Evolutionary conservation across 2,888 invertebrate genomes (phyloP), one percentile per base, ranked within the genome.

Genomic region (Coremacera marginata): DNA sequence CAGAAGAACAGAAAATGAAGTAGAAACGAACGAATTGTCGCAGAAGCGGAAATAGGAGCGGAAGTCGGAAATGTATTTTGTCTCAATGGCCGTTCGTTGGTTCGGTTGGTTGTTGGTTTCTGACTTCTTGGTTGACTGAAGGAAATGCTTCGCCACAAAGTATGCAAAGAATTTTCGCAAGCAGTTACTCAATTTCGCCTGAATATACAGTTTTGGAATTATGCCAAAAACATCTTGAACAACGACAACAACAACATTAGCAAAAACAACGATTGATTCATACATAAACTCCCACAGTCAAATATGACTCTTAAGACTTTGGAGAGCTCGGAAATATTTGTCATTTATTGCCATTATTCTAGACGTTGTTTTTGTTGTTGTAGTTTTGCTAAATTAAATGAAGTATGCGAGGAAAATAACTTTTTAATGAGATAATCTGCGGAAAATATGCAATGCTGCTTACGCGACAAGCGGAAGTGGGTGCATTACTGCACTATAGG

Each of bases 351-450:
- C 78, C 65, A 57, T 51, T 37, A 14, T 37, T 19, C 11, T 25
- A 37, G n/a, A n/a, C 31, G 9, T 44, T 67, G 34, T 65, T 16
- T 11, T n/a, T 65, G 65, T 34, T n/a, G 55, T 55, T 52, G 52
- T 44, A 34, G 34, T 9, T 22, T 11, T 7, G 62, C 44, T 62
- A 72, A 72, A 72, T 72, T 60, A 62, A 72, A 62, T 49, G 60
- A 72, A 60, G 16, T 55, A 70, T 78, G 76, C 78, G 81, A 83
- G 85, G 83, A 85, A 86, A 86, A 86, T 86, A 86, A 86, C 85
- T 86, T 86, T 86, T 86, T 86, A 86, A 86, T 86, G 86, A 86
- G 86, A 86, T 86, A 86, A 86, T 84, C 85, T 84, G 55, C 57
- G 37, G 57, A 68, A 68, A 68, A 51, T 68, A 5, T 68, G 68